Evolutionary conservation across 2,113 vertebrate species (phyloP), one percentile per base, ranked within the genome.

Genomic region (Catharus minimus): DNA sequence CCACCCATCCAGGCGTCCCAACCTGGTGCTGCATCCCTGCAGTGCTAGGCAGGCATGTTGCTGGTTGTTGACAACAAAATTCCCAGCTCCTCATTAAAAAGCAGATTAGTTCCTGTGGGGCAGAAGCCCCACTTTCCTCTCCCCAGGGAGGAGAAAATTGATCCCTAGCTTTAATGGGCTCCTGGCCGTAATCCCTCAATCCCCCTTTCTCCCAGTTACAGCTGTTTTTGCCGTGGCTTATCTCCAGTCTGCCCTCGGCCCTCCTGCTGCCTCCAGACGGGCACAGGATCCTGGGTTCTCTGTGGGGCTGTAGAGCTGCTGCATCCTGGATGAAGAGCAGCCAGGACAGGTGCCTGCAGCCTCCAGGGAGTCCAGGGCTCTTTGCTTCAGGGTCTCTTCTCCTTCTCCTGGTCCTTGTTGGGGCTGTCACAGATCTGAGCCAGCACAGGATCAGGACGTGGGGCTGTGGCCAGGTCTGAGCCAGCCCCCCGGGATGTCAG

Each of bases 181-280:
- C 89, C 75, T 11, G 4, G 65, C 75, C 7, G 8, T 95, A 96
- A 96, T 97, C 94, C 83, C 58, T 69, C 82, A 86, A 94, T 86
- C 92, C 53, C 86, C 72, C 77, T 88, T 93, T 94, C 92, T 93
- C 88, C 66, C 9, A 2, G 5, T 32, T 27, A 13, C 55, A 76
- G 71, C 44, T 0, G 28, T 80, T 79, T 89, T 65, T 55, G 67
- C 52, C 1, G 2, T 9, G 38, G 84, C 5, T 96, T 95, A 96
- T 89, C 91, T 77, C 60, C n/a, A 49, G 21, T 89, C 80, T 92
- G 82, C 55, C 71, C 67, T 79, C 1, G 0, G 36, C 27, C 47
- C 86, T 85, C 66, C 82, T 17, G 56, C 69, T 62, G 52, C 57
- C 52, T 82, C n/a, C 75, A 62, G 43, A 43, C 0, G 0, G 56